A percentile compares a stretch with the other conserved stretches of the same genome.
phyloP scores from a whole-genome alignment of 2,888 invertebrate genomes.

The Dysmachus trigonus region DNA sequence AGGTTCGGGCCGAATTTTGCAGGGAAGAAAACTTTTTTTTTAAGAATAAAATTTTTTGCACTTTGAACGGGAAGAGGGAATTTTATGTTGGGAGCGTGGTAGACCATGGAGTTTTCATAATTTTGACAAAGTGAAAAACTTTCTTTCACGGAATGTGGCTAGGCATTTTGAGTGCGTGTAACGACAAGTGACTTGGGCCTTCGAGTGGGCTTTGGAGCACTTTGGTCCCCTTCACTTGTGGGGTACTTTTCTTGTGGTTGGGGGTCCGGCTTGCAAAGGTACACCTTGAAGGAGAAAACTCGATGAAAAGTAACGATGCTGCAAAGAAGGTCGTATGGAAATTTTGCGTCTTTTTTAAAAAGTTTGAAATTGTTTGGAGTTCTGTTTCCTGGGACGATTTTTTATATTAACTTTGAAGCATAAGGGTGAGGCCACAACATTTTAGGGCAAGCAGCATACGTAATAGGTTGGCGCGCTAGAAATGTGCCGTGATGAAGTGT shows the following conservation, averaged over 20 bases:
- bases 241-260: neutral
- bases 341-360: neutral
- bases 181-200: neutral
- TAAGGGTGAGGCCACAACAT: neutral
- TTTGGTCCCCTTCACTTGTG: neutral
- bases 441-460: neutral
- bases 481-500: neutral
- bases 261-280: neutral
- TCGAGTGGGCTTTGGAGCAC: neutral
- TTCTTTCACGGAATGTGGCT: slow-evolving; percentile 2
- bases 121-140: slow-evolving; percentile 35
- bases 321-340: neutral
- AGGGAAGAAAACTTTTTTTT: neutral
- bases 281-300: neutral
- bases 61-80: neutral
- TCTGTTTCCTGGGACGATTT: neutral
- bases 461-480: neutral
- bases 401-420: neutral
- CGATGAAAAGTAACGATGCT: neutral
- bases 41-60: neutral
- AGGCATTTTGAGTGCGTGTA: slow-evolving; percentile 2
- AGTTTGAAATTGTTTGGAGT: neutral
- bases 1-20: neutral
- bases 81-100: neutral
- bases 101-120: slow-evolving; percentile 23